phyloP scores from a whole-genome alignment of 2,113 vertebrate genomes.

The Mastomys coucha region DNA sequence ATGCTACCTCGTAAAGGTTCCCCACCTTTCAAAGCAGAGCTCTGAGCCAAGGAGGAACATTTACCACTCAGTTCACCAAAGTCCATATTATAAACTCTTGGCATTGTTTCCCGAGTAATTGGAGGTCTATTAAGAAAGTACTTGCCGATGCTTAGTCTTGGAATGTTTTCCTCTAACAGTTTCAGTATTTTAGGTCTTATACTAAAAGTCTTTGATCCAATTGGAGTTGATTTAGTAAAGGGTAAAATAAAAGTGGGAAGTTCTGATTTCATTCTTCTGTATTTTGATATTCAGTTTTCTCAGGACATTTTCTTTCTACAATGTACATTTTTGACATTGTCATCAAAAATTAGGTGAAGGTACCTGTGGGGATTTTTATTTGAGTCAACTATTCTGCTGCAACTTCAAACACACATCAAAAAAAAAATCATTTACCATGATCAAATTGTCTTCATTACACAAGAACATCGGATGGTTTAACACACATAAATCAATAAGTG shows the following conservation, averaged over 20 bases:
- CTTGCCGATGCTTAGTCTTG: neutral
- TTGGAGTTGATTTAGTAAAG: neutral
- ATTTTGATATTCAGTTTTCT: neutral
- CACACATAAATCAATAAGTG: neutral
- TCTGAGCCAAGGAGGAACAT: neutral
- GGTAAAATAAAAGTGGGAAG: neutral
- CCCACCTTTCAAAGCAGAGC: neutral
- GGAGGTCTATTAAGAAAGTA: neutral
- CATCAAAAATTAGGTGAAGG: neutral
- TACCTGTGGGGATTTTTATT: neutral
- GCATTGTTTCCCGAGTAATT: neutral
- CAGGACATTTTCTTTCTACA: neutral
- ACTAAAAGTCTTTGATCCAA: neutral
- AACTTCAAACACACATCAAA: neutral
- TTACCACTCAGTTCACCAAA: neutral
- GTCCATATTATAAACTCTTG: neutral
- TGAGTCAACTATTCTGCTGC: neutral
- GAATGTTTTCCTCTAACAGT: neutral
- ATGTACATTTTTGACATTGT: neutral
- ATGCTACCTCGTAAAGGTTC: neutral
- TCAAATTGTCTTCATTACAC: neutral
- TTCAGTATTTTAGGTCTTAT: neutral
- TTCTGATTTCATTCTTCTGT: neutral
- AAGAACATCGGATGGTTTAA: neutral
- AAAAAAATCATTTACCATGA: neutral